Percentiles rank a stretch among this genome's conserved stretches.
Conservation (phyloP, 2,797 vertebrate species). For the Siniperca scherzeri region DNA sequence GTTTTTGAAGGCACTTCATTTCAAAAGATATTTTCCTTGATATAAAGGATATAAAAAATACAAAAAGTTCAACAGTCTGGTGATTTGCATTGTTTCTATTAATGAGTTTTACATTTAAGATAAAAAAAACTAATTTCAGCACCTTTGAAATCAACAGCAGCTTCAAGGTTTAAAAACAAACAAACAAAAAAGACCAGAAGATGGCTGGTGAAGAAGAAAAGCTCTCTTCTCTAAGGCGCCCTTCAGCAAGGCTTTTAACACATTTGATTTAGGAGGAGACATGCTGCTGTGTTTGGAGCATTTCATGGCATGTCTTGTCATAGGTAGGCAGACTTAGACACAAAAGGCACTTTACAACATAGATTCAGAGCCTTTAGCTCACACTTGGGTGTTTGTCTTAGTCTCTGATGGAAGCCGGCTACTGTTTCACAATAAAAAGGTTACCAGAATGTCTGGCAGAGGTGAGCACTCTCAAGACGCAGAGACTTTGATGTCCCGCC, state of each 20-base stretch:
- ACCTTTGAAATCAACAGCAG: background rate
- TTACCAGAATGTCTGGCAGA: background rate
- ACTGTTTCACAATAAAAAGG: background rate
- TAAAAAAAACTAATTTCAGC: background rate
- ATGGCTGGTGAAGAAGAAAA: background rate
- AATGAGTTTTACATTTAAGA: background rate
- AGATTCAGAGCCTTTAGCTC: background rate
- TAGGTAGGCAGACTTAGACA: background rate
- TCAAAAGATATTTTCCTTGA: background rate
- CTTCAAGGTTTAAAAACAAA: background rate
- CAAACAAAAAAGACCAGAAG: background rate
- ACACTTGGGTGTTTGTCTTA: background rate
- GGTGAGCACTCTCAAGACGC: background rate
- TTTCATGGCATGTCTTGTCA: background rate
- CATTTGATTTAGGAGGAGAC: background rate
- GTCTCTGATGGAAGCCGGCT: background rate
- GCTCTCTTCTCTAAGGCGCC: no score
- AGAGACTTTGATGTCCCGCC: conserved; percentile 6
- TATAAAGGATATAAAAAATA: background rate
- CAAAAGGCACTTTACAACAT: conserved; percentile 4
- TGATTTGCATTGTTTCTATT: background rate
- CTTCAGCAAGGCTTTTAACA: background rate
- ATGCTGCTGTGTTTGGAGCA: background rate
- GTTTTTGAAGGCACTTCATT: background rate
- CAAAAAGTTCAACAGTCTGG: background rate